phyloP scores from a whole-genome alignment of 2,888 invertebrate genomes.

The Heliothis peltigera region DNA sequence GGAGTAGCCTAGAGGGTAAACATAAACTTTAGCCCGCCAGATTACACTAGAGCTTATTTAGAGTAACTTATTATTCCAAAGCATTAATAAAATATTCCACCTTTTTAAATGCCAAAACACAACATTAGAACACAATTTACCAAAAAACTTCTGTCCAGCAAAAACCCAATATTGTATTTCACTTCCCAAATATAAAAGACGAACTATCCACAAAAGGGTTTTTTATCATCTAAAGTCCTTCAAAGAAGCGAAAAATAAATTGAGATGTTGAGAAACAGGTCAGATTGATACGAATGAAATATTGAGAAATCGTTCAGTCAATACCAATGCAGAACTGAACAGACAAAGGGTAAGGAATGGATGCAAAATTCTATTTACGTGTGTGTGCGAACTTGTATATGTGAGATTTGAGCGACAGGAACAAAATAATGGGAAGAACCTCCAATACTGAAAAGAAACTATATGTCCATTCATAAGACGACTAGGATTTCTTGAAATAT shows the following conservation, averaged over 20 bases:
- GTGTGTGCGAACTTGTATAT: neutral
- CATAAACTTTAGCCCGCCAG: no score
- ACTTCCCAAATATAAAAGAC: constrained; percentile 54
- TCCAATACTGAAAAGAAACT: neutral
- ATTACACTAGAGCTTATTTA: no score
- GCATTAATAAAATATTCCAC: neutral
- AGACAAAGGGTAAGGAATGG: constrained; percentile 25
- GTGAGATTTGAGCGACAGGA: neutral
- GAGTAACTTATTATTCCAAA: no score
- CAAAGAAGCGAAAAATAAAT: constrained; percentile 51
- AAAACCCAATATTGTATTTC: constrained; percentile 45
- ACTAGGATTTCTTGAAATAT: no score
- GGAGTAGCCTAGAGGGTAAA: no score
- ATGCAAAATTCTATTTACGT: constrained; percentile 7
- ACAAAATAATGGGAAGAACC: neutral
- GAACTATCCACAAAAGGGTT: constrained; percentile 54
- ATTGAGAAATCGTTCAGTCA: constrained; percentile 44
- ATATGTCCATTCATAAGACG: no score
- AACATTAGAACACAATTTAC: constrained; percentile 27
- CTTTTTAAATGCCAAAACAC: constrained; percentile 9
- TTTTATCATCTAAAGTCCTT: constrained; percentile 44
- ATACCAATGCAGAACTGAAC: constrained; percentile 26
- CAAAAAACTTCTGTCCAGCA: constrained; percentile 19
- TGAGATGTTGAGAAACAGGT: constrained; percentile 61
- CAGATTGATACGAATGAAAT: constrained; percentile 62